A percentile compares a stretch with the other conserved stretches of the same genome.
Evolutionary conservation across 2,888 invertebrate species (phyloP).

Genomic region (Deroplatys truncata): DNA sequence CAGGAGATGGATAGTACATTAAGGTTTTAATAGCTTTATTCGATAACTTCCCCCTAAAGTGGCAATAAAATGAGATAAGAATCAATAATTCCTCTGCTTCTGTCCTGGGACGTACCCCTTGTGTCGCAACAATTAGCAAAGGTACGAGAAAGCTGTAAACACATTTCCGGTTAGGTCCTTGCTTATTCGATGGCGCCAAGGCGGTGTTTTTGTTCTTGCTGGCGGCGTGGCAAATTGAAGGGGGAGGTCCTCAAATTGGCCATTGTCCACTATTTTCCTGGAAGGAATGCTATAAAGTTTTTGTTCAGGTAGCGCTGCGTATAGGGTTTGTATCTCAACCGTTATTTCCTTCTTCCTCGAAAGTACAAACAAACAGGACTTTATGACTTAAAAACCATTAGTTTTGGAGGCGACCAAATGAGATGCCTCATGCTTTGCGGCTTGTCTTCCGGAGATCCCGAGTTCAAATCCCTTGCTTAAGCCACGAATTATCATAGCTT

Average conservation of each 20-base stretch:
- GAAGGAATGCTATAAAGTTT: neutral
- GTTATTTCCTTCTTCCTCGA: neutral
- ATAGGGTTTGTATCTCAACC: no score
- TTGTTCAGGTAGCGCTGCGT: neutral
- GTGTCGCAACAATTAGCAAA: neutral
- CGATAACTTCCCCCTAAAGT: neutral
- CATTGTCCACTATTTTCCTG: neutral
- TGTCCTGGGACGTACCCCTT: no score
- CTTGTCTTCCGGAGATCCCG: no score
- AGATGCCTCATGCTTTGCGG: no score
- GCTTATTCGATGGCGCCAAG: neutral
- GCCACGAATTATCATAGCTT: no score
- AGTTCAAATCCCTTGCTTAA: no score
- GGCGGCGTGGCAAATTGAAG: neutral
- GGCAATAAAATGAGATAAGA: neutral
- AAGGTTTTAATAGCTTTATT: no score
- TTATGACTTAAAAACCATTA: neutral
- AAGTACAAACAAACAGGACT: neutral
- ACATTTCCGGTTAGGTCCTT: neutral
- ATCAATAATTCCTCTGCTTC: neutral
- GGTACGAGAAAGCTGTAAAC: neutral
- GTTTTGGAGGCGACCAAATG: no score
- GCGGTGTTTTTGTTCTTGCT: neutral
- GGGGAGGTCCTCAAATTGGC: neutral
- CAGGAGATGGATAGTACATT: no score